A percentile compares a stretch with the other conserved stretches of the same genome.
Conservation (phyloP, 2,797 vertebrate species). For the Cynodonichthys magdalenae region DNA sequence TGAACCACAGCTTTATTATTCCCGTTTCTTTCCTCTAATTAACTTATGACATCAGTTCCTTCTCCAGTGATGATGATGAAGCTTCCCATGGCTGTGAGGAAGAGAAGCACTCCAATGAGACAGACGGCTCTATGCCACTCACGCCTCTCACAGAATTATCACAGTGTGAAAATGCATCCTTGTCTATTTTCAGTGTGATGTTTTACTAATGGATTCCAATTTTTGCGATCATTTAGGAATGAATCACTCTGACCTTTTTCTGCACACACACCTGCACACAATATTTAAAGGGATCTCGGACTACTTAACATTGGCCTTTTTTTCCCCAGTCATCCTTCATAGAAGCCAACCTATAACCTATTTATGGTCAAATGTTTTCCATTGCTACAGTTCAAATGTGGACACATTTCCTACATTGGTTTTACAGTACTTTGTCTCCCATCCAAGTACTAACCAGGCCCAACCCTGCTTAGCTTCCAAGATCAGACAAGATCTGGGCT, state of each 20-base stretch:
- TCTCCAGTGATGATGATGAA: constrained; percentile 17
- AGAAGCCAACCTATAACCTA: too few species aligned
- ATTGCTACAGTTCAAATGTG: too few species aligned
- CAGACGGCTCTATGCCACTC: constrained; percentile 46
- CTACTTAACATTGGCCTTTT: too few species aligned
- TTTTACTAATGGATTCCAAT: constrained; percentile 43
- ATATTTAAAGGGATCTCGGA: too few species aligned
- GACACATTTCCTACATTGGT: too few species aligned
- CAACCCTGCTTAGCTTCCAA: too few species aligned
- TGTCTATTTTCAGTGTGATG: constrained; percentile 33
- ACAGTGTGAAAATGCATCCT: constrained; percentile 39
- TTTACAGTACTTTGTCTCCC: too few species aligned
- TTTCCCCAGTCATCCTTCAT: too few species aligned
- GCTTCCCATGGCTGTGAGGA: constrained; percentile 30
- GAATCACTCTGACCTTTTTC: not conserved
- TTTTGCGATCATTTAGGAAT: constrained; percentile 25
- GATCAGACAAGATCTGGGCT: too few species aligned
- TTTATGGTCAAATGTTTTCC: too few species aligned
- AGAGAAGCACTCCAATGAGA: constrained; percentile 18
- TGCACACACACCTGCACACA: not conserved
- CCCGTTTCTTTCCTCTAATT: not conserved
- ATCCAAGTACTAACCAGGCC: too few species aligned
- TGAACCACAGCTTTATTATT: not conserved
- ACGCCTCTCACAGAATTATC: constrained; percentile 26
- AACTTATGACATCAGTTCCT: not conserved